Conservation (phyloP, 1,140 invertebrate genomes). For the Philotrypesis tridentata region DNA sequence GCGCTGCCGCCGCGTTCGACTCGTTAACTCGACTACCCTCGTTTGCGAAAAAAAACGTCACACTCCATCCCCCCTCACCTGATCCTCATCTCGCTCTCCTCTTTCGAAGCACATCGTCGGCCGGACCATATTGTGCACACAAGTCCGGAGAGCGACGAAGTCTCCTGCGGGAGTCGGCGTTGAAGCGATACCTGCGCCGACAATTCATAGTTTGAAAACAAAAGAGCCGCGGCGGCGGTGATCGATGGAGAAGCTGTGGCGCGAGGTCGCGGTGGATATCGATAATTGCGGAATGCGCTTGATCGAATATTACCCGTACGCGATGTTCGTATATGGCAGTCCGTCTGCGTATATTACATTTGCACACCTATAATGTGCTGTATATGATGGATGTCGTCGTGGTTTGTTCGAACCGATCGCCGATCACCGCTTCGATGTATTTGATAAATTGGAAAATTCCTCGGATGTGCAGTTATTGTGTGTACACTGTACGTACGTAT, state of each 20-base stretch:
- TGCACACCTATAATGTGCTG: no score
- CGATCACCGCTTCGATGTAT: background rate
- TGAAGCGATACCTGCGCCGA: background rate
- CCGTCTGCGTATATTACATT: no score
- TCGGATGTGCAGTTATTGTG: background rate
- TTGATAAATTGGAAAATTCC: background rate
- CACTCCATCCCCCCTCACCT: background rate
- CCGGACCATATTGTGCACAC: background rate
- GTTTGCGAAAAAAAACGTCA: background rate
- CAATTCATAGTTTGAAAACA: slow-evolving; percentile 28
- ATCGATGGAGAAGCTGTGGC: slow-evolving; percentile 11
- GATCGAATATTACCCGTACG: slow-evolving; percentile 17
- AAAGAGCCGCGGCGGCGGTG: background rate
- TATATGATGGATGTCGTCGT: background rate
- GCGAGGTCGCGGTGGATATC: background rate
- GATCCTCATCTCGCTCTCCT: background rate
- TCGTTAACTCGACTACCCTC: background rate
- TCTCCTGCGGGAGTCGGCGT: background rate
- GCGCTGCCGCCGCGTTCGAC: no score
- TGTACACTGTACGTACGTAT: no score
- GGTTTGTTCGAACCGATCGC: no score
- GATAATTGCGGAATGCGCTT: slow-evolving; percentile 17
- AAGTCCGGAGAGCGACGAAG: background rate
- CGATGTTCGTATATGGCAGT: no score
- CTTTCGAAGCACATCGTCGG: background rate